phyloP scores from a whole-genome alignment of 2,888 invertebrate species.

The Glyphotaelius pellucidus region DNA sequence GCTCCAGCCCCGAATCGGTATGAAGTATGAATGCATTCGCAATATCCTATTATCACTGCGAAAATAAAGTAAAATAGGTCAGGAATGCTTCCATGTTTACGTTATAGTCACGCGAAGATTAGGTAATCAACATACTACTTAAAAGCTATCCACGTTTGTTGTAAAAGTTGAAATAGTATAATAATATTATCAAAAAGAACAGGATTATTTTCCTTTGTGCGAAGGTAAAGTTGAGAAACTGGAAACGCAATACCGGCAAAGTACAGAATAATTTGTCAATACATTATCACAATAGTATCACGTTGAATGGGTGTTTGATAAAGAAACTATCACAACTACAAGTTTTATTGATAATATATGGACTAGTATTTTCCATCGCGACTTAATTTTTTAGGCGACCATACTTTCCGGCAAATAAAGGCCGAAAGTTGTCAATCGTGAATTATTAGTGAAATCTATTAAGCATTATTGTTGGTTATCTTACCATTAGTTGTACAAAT shows the following conservation, averaged over 20 bases:
- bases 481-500: constrained; percentile 53
- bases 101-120: constrained; percentile 9
- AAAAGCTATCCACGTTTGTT: not conserved
- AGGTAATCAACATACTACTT: constrained; percentile 14
- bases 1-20: constrained; percentile 24
- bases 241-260: constrained; percentile 33
- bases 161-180: not conserved
- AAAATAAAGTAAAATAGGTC: constrained; percentile 59
- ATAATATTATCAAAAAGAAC: not conserved
- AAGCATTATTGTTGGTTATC: constrained; percentile 30
- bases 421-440: constrained; percentile 24
- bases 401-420: constrained; percentile 46
- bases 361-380: not conserved
- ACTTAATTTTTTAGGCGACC: constrained; percentile 39
- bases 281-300: not conserved
- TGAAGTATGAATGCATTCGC: constrained; percentile 31
- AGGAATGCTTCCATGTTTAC: constrained; percentile 56
- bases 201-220: constrained; percentile 23
- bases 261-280: not conserved
- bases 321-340: not conserved
- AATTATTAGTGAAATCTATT: constrained; percentile 4
- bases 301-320: not conserved
- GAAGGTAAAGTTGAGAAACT: constrained; percentile 7
- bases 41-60: constrained; percentile 48
- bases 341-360: not conserved